Percentiles rank a stretch among this genome's conserved stretches.
Conservation (phyloP, 2,888 invertebrate genomes). For the Dasysyrphus albostriatus region DNA sequence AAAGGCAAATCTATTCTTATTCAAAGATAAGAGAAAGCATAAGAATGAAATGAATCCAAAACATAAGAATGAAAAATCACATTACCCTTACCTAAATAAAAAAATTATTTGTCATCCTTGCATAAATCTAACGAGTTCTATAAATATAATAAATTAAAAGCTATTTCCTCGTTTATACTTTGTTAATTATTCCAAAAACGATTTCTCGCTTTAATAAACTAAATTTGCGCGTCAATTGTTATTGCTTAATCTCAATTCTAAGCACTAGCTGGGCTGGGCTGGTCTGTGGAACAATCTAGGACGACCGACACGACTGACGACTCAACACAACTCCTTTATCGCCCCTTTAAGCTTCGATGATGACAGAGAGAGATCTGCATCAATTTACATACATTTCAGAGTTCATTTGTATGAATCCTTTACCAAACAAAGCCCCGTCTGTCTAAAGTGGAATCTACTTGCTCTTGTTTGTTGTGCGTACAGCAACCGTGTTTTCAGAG, state of each 20-base stretch:
- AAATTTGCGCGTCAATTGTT: conserved; percentile 66
- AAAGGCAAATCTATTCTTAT: no score
- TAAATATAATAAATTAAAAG: conserved; percentile 12
- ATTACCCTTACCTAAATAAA: neutral
- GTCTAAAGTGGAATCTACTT: conserved; percentile 70
- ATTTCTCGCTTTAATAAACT: conserved; percentile 61
- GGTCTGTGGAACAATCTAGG: conserved; percentile 57
- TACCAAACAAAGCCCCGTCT: conserved; percentile 68
- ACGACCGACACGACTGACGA: conserved; percentile 6
- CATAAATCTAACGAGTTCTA: conserved; percentile 32
- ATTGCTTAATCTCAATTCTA: conserved; percentile 57
- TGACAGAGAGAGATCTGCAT: conserved; percentile 66
- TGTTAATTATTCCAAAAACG: conserved; percentile 60
- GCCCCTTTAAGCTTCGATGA: conserved; percentile 44
- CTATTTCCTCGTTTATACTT: conserved; percentile 5
- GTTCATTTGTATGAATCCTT: conserved; percentile 76
- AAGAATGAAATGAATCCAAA: no score
- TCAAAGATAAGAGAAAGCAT: no score
- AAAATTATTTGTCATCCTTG: neutral
- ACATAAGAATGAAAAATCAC: neutral
- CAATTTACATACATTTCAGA: conserved; percentile 74
- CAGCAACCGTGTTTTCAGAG: conserved; percentile 38
- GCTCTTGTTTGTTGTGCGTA: conserved; percentile 63
- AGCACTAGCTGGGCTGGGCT: neutral
- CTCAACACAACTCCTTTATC: conserved; percentile 46